Base-by-base conservation (phyloP, 1,140 invertebrate species). In the Cotesia typhae region DNA sequence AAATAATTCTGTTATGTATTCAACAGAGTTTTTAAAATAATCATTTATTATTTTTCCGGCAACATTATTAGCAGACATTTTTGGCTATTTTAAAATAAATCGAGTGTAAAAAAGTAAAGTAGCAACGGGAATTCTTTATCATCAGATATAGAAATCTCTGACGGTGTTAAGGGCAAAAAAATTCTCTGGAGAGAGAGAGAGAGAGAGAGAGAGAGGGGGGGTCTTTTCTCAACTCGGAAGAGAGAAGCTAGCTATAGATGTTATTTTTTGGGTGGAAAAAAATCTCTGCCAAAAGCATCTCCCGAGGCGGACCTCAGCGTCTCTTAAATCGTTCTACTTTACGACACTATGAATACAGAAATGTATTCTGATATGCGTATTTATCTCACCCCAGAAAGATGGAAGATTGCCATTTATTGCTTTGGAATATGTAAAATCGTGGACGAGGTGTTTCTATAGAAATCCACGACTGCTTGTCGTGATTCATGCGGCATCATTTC, bases 351-450 rank as follows among this genome's bases (percentile, higher is more conserved):
- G 74, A 75, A 75, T 75, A 75, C 71, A 74, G 69, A 76, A 74
- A 76, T 74, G 60, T 76, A 76, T 76, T 76, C 70, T 76, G 75
- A 76, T 76, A 76, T 60, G 72, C 69, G 72, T 76, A 72, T 76
- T 76, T 76, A 74, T 71, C 73, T 67, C 69, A 59, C 69, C 73
- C 68, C 63, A 57, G 68, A 68, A 74, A 71, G 73, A 74, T 74
- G 73, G 73, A 74, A 74, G 73, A 74, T 74, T 74, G 73, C 73
- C 73, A 74, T 74, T 74, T 74, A 74, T 74, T 74, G 73, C 68
- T 69, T 61, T 53, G 68, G 69, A 74, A 74, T 74, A 74, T 74
- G 73, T 74, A 67, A 66, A 74, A 70, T 68, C 57, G 28, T 64
- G 73, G 73, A 74, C 73, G 70, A 74, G 68, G 73, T 71, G 69